Conservation (phyloP, 2,888 invertebrate species). For the Daptonema setosum region DNA sequence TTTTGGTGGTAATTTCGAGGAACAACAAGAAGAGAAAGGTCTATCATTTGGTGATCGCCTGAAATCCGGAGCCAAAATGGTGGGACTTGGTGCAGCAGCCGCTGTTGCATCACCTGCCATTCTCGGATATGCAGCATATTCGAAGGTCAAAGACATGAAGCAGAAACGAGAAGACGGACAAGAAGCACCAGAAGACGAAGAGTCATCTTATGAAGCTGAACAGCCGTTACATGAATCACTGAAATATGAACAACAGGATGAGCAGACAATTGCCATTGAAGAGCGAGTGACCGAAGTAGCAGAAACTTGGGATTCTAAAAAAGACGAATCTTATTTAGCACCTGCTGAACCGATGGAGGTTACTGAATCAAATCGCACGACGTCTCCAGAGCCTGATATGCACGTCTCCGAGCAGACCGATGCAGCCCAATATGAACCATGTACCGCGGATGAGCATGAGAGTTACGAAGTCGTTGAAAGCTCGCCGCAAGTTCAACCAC, state of each 20-base stretch:
- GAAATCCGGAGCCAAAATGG: background rate
- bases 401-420: too few species aligned
- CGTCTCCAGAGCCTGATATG: too few species aligned
- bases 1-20: too few species aligned
- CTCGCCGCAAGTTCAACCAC: too few species aligned
- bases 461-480: too few species aligned
- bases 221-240: background rate
- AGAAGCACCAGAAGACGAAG: background rate
- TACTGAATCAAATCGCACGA: too few species aligned
- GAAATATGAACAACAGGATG: background rate
- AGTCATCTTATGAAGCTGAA: background rate
- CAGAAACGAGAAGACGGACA: background rate
- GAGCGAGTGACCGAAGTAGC: too few species aligned
- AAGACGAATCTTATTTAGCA: too few species aligned
- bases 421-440: too few species aligned
- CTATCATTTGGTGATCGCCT: background rate
- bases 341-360: too few species aligned
- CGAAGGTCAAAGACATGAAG: background rate
- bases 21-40: background rate
- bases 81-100: background rate
- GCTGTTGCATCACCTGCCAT: background rate
- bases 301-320: too few species aligned
- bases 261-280: background rate
- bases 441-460: too few species aligned
- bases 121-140: background rate